Evolutionary conservation across 2,797 vertebrate genomes (phyloP).

Genomic region (Lacerta agilis): DNA sequence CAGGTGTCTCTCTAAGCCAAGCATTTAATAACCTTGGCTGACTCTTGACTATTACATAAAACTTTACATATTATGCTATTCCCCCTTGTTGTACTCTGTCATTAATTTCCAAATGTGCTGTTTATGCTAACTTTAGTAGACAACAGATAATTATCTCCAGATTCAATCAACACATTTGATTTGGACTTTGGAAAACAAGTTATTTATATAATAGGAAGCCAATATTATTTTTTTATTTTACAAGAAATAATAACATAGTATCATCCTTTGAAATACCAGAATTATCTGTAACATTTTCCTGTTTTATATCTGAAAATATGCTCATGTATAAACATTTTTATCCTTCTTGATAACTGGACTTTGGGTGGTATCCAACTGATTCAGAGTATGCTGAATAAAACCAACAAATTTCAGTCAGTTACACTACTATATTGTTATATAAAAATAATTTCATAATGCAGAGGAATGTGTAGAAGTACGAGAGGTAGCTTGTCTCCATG

Average conservation of each 20-base stretch:
- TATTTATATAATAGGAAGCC: slow-evolving; percentile 60
- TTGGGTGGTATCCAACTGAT: slow-evolving; percentile 23
- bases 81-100: slow-evolving; percentile 33
- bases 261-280: slow-evolving; percentile 44
- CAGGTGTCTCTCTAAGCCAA: slow-evolving; percentile 13
- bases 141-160: slow-evolving; percentile 58
- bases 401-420: too few relatives aligned
- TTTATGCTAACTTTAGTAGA: slow-evolving; percentile 52
- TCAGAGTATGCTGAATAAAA: too few relatives aligned
- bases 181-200: slow-evolving; percentile 46
- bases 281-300: slow-evolving; percentile 31
- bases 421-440: slow-evolving; percentile 14
- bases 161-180: slow-evolving; percentile 65
- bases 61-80: slow-evolving; percentile 27
- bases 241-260: slow-evolving; percentile 53
- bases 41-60: background rate
- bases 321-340: slow-evolving; percentile 17
- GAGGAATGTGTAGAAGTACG: background rate
- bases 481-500: background rate
- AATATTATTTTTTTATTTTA: background rate
- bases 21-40: slow-evolving; percentile 26
- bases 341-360: slow-evolving; percentile 44
- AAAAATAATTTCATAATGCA: background rate
- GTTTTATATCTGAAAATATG: background rate
- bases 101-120: slow-evolving; percentile 51